phyloP scores from a whole-genome alignment of 2,888 invertebrate genomes.

The Caenorhabditis becei region DNA sequence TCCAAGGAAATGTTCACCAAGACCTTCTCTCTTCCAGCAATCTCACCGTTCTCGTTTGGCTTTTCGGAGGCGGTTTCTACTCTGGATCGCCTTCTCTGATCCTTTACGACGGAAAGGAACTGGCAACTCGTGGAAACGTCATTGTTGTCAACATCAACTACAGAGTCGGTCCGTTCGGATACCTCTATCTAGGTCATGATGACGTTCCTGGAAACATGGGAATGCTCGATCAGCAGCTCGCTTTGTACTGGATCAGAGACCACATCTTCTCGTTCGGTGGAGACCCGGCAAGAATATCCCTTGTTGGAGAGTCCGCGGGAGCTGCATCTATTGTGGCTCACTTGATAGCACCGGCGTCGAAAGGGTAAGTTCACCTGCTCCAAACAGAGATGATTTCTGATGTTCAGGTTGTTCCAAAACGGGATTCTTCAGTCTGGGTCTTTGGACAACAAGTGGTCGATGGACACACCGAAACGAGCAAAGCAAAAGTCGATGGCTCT shows the following conservation, averaged over 20 bases:
- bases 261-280: constrained; percentile 93
- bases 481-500: constrained; percentile 89
- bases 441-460: constrained; percentile 95
- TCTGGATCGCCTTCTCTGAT: constrained; percentile 83
- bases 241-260: constrained; percentile 94
- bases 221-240: constrained; percentile 94
- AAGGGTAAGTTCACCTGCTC: constrained; percentile 52
- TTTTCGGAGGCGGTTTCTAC: constrained; percentile 82
- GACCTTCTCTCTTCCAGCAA: constrained; percentile 65
- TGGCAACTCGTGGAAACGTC: constrained; percentile 90
- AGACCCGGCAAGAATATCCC: constrained; percentile 88
- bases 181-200: constrained; percentile 89
- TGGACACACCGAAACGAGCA: constrained; percentile 90
- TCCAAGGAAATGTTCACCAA: not conserved
- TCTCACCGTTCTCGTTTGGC: constrained; percentile 81
- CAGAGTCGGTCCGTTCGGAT: constrained; percentile 92
- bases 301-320: constrained; percentile 97
- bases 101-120: constrained; percentile 82
- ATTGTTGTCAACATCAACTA: constrained; percentile 91
- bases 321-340: constrained; percentile 87
- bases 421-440: constrained; percentile 96
- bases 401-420: constrained; percentile 85
- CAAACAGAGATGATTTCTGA: not conserved
- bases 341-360: constrained; percentile 87
- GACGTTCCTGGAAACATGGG: constrained; percentile 92